Percentiles rank a stretch among this genome's conserved stretches.
Evolutionary conservation across 92 coral and sea anemone species (phyloP).

Genomic region (Siderastrea radians): DNA sequence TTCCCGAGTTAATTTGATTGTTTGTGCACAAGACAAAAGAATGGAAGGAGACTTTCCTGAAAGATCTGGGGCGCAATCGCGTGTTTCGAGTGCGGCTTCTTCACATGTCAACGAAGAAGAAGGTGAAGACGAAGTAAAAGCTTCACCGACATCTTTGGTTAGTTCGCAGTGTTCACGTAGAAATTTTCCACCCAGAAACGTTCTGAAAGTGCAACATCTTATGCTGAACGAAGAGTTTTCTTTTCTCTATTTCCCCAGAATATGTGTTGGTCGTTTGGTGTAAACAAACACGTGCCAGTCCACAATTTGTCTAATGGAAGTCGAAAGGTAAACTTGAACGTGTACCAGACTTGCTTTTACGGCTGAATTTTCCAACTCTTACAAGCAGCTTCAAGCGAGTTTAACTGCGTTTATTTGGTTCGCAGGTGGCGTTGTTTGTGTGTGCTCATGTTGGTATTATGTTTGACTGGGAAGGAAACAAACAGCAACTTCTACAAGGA

Average conservation of each 20-base stretch:
- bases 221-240: not conserved
- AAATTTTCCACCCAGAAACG: not conserved
- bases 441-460: constrained; percentile 94
- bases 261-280: constrained; percentile 96
- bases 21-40: not conserved
- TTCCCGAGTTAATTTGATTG: not conserved
- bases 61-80: constrained; percentile 86
- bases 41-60: constrained; percentile 75
- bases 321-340: constrained; percentile 76
- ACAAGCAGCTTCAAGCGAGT: not conserved
- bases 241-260: constrained; percentile 59
- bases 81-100: constrained; percentile 83
- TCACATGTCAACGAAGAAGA: constrained; percentile 64
- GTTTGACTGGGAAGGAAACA: constrained; percentile 90
- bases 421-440: constrained; percentile 83
- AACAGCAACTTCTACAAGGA: constrained; percentile 94
- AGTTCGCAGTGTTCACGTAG: not conserved
- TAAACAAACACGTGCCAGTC: constrained; percentile 84
- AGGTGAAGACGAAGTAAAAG: constrained; percentile 60
- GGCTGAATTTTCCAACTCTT: not conserved
- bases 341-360: not conserved
- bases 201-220: too few species aligned
- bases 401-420: not conserved
- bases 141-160: constrained; percentile 82
- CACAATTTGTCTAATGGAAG: constrained; percentile 90